phyloP scores from a whole-genome alignment of 2,888 invertebrate genomes.

The Isoperla grammatica region DNA sequence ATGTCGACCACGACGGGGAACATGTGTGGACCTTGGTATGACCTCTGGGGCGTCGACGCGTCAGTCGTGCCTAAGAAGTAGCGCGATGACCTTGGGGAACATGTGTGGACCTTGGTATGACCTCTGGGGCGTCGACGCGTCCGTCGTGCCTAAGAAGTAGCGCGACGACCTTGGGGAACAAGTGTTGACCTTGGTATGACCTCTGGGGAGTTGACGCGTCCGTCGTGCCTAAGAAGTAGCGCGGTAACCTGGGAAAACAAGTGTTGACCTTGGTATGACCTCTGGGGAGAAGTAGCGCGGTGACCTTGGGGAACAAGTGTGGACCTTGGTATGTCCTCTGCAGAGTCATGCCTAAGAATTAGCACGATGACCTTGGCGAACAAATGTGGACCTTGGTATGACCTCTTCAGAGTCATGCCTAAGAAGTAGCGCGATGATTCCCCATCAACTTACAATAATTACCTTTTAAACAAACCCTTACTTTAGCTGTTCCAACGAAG shows the following conservation, averaged over 20 bases:
- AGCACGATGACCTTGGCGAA: too few species aligned
- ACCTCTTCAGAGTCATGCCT: slow-evolving; percentile 73
- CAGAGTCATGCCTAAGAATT: too few species aligned
- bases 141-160: slow-evolving; percentile 50
- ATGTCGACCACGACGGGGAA: slow-evolving; percentile 41
- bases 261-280: slow-evolving; percentile 84
- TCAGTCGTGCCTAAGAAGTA: slow-evolving; percentile 52
- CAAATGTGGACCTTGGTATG: slow-evolving; percentile 79
- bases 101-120: slow-evolving; percentile 83
- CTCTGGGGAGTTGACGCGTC: slow-evolving; percentile 76
- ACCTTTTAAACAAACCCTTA: too few species aligned
- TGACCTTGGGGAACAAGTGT: slow-evolving; percentile 52
- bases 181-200: slow-evolving; percentile 83
- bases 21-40: slow-evolving; percentile 79
- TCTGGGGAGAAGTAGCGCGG: too few species aligned
- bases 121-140: slow-evolving; percentile 72
- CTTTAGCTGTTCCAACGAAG: slow-evolving; percentile 33
- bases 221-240: too few species aligned
- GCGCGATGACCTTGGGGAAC: slow-evolving; percentile 40
- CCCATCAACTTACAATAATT: too few species aligned
- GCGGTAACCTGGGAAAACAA: too few species aligned
- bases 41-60: slow-evolving; percentile 74
- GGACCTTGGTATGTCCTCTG: slow-evolving; percentile 90
- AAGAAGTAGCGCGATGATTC: too few species aligned
- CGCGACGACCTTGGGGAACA: slow-evolving; percentile 37